Evolutionary conservation across 2,113 vertebrate genomes (phyloP).

Genomic region (Campylomormyrus tamandua): DNA sequence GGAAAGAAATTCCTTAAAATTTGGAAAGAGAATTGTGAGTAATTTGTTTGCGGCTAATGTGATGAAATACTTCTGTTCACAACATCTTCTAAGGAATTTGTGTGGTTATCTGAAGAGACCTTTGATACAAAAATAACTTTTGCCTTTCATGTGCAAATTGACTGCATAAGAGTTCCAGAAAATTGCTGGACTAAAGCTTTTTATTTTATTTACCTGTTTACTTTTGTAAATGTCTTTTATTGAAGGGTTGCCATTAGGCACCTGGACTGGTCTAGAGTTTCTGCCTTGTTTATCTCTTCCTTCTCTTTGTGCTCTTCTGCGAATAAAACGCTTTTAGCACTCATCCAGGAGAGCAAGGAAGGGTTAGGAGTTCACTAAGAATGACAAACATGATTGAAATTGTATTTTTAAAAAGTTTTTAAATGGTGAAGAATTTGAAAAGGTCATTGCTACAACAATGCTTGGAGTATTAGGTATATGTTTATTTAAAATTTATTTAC

Average conservation of each 20-base stretch:
- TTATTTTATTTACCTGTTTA: background rate
- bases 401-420: background rate
- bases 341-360: background rate
- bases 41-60: background rate
- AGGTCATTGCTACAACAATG: background rate
- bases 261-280: background rate
- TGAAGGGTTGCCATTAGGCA: constrained; percentile 8
- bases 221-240: background rate
- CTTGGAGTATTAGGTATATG: background rate
- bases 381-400: background rate
- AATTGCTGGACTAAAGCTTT: background rate
- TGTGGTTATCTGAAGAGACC: background rate
- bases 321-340: constrained; percentile 2
- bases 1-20: background rate
- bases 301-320: background rate
- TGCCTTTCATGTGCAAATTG: background rate
- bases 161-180: background rate
- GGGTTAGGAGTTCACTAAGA: background rate
- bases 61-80: background rate
- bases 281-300: background rate
- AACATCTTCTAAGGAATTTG: background rate
- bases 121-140: background rate
- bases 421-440: background rate
- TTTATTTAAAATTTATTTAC: too few species aligned
- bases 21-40: background rate